Percentiles rank a stretch among this genome's conserved stretches.
phyloP scores from a whole-genome alignment of 2,888 invertebrate species.

The Mythimna impura region DNA sequence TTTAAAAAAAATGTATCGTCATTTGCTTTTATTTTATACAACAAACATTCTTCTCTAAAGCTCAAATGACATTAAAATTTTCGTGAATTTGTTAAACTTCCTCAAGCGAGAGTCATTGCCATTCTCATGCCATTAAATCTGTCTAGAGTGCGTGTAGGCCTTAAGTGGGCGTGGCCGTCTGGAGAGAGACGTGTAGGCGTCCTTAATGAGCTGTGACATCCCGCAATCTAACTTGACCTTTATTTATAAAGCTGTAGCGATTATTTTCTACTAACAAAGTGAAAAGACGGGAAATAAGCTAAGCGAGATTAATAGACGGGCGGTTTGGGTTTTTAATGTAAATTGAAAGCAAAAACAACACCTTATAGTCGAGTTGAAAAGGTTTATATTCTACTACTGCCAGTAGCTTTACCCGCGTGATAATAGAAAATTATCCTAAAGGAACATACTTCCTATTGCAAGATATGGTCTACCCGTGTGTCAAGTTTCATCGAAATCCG shows the following conservation, averaged over 20 bases:
- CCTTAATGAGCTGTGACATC: slow-evolving; percentile 74
- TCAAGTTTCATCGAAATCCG: no score
- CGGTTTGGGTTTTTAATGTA: background rate
- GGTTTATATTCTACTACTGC: no score
- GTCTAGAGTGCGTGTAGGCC: slow-evolving; percentile 56
- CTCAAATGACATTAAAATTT: background rate
- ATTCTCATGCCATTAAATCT: slow-evolving; percentile 72
- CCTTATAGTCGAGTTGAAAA: no score
- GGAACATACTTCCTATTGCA: no score
- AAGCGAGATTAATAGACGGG: slow-evolving; percentile 4
- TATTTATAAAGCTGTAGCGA: slow-evolving; percentile 68
- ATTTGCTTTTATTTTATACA: no score
- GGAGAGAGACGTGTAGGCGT: slow-evolving; percentile 71
- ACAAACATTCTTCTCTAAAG: background rate
- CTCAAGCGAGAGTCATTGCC: slow-evolving; percentile 54
- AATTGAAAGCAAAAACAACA: no score
- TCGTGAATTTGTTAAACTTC: background rate
- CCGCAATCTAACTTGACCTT: slow-evolving; percentile 66
- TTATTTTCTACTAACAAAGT: slow-evolving; percentile 50
- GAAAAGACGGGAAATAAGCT: slow-evolving; percentile 1
- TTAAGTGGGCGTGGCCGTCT: slow-evolving; percentile 77
- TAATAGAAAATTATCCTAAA: no score
- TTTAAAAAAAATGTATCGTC: no score
- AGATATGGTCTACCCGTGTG: no score
- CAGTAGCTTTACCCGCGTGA: no score